phyloP scores from a whole-genome alignment of 2,113 vertebrate species.

The Scytalopus superciliaris region DNA sequence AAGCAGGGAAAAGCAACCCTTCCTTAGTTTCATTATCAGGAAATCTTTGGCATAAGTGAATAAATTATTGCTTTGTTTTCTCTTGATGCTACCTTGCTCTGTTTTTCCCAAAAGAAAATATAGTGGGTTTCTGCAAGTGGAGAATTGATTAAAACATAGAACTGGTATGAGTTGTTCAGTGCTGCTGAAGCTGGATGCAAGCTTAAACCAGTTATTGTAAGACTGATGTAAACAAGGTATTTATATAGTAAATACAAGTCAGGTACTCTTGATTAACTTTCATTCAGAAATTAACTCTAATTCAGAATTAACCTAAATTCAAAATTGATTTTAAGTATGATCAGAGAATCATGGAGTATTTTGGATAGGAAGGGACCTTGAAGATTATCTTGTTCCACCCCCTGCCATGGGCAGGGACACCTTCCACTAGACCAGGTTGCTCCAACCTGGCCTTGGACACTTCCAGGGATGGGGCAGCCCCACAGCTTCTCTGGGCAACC shows the following conservation, averaged over 20 bases:
- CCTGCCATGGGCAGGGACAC: not conserved
- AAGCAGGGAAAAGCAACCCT: not conserved
- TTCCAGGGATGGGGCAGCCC: not conserved
- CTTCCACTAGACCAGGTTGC: rapidly evolving
- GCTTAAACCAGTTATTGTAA: not conserved
- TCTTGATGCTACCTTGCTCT: not conserved
- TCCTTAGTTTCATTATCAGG: not conserved
- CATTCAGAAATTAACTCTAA: not conserved
- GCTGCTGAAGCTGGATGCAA: not conserved
- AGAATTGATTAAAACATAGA: not conserved
- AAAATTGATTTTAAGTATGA: not conserved
- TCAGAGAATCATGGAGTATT: not conserved
- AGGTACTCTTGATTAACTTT: not conserved
- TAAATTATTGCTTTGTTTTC: not conserved
- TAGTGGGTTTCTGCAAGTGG: not conserved
- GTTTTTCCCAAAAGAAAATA: not conserved
- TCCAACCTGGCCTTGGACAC: not conserved
- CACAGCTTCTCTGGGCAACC: not conserved
- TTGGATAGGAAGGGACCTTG: not conserved
- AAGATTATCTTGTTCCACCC: rapidly evolving
- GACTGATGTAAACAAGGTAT: not conserved
- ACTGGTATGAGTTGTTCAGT: not conserved
- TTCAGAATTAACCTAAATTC: not conserved
- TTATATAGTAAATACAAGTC: not conserved
- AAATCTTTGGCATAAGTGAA: not conserved